Evolutionary conservation across 2,888 invertebrate genomes (phyloP).

Genomic region (Drosophila planitibia): DNA sequence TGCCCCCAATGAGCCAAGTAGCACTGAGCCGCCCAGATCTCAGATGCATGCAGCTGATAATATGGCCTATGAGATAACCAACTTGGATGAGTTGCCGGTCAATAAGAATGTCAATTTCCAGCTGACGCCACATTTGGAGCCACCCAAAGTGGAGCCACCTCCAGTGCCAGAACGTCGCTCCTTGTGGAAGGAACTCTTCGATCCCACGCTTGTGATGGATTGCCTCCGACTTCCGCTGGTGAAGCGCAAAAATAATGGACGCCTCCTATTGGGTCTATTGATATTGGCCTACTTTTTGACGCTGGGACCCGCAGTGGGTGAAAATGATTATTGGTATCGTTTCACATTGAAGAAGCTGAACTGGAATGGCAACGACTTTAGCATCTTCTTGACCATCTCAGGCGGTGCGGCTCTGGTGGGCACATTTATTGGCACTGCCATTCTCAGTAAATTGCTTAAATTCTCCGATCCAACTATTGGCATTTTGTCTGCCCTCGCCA

Average conservation of each 20-base stretch:
- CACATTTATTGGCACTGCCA: conserved; percentile 84
- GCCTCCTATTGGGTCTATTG: conserved; percentile 77
- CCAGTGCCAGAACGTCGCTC: conserved; percentile 52
- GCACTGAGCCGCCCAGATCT: conserved; percentile 35
- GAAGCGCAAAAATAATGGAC: conserved; percentile 81
- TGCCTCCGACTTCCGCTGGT: conserved; percentile 82
- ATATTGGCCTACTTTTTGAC: conserved; percentile 82
- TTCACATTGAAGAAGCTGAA: conserved; percentile 82
- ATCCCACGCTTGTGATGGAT: conserved; percentile 83
- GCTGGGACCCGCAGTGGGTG: conserved; percentile 82
- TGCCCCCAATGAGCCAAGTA: conserved; percentile 1
- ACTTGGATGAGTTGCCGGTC: conserved; percentile 64
- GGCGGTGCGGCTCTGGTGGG: conserved; percentile 82
- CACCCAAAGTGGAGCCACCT: conserved; percentile 56
- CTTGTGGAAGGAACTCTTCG: conserved; percentile 82
- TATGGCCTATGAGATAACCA: conserved; percentile 76
- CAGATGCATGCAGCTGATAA: conserved; percentile 70
- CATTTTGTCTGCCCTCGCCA: conserved; percentile 80
- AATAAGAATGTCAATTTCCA: conserved; percentile 81
- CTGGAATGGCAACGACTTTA: conserved; percentile 84
- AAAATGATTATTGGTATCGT: conserved; percentile 84
- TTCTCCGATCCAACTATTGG: conserved; percentile 83
- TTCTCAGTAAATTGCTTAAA: conserved; percentile 83
- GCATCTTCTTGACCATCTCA: conserved; percentile 82
- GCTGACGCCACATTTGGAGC: conserved; percentile 59